phyloP scores from a whole-genome alignment of 2,797 vertebrate genomes.

The Saxicola maurus region DNA sequence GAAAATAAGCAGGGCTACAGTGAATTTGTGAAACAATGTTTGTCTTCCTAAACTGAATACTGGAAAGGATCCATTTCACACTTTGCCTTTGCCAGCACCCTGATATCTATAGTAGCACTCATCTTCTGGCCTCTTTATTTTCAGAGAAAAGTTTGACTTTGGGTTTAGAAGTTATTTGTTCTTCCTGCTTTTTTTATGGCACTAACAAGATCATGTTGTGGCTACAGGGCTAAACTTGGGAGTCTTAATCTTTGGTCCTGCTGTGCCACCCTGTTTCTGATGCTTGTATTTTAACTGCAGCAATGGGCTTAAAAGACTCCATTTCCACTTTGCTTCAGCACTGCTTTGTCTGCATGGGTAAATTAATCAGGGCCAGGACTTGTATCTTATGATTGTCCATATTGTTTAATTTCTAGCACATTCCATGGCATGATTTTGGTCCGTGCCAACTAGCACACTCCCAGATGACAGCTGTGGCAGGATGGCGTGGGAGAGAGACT shows the following conservation, averaged over 20 bases:
- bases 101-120: slow-evolving; percentile 35
- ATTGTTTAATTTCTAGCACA: slow-evolving; percentile 9
- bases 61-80: slow-evolving; percentile 52
- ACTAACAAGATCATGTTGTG: neutral
- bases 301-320: rapidly evolving
- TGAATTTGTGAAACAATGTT: slow-evolving; percentile 54
- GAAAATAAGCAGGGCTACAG: slow-evolving; percentile 35
- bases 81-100: neutral
- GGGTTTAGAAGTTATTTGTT: neutral
- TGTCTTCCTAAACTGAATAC: slow-evolving; percentile 47
- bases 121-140: slow-evolving; percentile 33
- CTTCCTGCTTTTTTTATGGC: neutral
- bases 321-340: neutral
- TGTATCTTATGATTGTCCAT: neutral
- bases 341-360: neutral
- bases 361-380: neutral
- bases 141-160: slow-evolving; percentile 8
- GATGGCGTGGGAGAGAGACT: neutral
- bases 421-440: neutral
- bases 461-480: neutral
- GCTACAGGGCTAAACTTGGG: neutral
- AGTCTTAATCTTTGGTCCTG: neutral
- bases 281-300: neutral
- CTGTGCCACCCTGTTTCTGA: neutral
- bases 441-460: neutral